phyloP scores from a whole-genome alignment of 2,113 vertebrate species.

The Trogon melanurus region DNA sequence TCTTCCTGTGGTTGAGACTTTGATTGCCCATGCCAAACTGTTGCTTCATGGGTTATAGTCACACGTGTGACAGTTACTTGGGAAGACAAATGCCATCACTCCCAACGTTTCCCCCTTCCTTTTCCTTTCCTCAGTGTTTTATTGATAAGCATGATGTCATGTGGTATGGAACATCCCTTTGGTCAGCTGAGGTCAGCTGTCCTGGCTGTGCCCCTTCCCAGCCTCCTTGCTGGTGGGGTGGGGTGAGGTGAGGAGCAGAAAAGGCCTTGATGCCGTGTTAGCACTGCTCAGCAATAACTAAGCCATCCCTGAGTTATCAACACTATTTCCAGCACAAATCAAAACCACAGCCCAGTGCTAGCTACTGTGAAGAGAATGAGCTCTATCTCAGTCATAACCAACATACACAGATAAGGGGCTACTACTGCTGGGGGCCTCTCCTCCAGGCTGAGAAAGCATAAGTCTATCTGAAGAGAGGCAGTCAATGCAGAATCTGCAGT shows the following conservation, averaged over 20 bases:
- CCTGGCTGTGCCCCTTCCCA: not conserved
- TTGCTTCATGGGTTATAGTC: not conserved
- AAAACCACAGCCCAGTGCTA: not conserved
- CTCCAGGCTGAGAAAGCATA: not conserved
- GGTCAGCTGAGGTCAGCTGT: not conserved
- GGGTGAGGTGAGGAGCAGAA: not conserved
- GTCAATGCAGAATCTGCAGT: rapidly evolving
- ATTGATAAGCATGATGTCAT: not conserved
- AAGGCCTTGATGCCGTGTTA: not conserved
- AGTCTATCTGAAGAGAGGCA: not conserved
- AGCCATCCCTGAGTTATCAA: not conserved
- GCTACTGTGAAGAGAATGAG: not conserved
- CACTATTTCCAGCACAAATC: not conserved
- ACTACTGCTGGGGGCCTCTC: rapidly evolving
- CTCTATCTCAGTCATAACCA: not conserved
- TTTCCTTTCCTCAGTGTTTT: not conserved
- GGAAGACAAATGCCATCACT: not conserved
- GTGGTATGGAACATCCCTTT: not conserved
- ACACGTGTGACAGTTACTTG: rapidly evolving
- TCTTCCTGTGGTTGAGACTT: not conserved
- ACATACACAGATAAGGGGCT: not conserved
- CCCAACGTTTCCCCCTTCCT: rapidly evolving
- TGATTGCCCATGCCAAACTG: not conserved
- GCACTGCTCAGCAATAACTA: rapidly evolving
- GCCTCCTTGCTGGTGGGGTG: not conserved